Base-by-base conservation (phyloP, 2,113 vertebrate genomes). In the Morone chrysops region DNA sequence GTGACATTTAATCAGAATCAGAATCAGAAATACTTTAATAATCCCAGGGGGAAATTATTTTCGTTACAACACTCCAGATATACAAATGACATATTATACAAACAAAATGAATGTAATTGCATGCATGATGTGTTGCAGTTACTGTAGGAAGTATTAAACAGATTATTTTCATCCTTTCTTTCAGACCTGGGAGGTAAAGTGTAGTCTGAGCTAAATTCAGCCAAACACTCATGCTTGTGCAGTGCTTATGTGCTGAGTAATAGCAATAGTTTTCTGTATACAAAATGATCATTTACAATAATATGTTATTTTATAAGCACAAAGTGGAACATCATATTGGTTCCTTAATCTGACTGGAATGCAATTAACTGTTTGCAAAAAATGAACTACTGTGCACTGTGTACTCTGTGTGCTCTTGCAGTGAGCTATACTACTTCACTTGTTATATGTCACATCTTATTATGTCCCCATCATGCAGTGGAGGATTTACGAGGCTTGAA, bases 1-100 rank as follows among this genome's bases (percentile, higher is more conserved):
- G 59, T 72, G 53, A 63, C 78, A 75, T 73, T 85, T 53, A 57
- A n/a, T n/a, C n/a, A n/a, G n/a, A n/a, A n/a, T n/a, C n/a, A n/a
- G n/a, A n/a, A n/a, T n/a, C n/a, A n/a, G n/a, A n/a, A n/a, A n/a
- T n/a, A n/a, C n/a, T n/a, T n/a, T n/a, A n/a, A n/a, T n/a, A n/a
- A n/a, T n/a, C n/a, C n/a, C n/a, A n/a, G n/a, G n/a, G n/a, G n/a
- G n/a, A n/a, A n/a, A n/a, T n/a, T n/a, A n/a, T n/a, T n/a, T n/a
- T n/a, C n/a, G n/a, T n/a, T n/a, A n/a, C n/a, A n/a, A n/a, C n/a
- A n/a, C n/a, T n/a, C n/a, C n/a, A n/a, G n/a, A n/a, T n/a, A n/a
- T n/a, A n/a, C n/a, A n/a, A n/a, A n/a, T n/a, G n/a, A n/a, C n/a
- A n/a, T n/a, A n/a, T n/a, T n/a, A n/a, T n/a, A n/a, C n/a, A n/a